phyloP scores from a whole-genome alignment of 2,113 vertebrate genomes.

The Chaetorhynchus papuensis region DNA sequence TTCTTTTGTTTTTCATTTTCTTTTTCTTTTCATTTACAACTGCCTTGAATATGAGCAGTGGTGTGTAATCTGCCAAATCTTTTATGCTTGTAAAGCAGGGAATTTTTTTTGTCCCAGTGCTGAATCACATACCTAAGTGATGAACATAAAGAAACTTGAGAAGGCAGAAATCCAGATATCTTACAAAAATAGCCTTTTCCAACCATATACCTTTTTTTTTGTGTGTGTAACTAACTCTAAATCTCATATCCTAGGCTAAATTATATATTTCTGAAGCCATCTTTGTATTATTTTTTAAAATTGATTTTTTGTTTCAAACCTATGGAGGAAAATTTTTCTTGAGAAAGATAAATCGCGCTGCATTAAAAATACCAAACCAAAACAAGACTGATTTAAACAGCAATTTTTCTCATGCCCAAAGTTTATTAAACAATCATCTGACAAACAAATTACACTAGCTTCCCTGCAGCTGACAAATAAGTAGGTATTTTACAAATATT shows the following conservation, averaged over 20 bases:
- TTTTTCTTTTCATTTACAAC: too few species aligned
- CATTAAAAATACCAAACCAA: neutral
- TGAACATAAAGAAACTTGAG: neutral
- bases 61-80: neutral
- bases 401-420: neutral
- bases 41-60: neutral
- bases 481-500: neutral
- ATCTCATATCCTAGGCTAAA: neutral
- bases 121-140: neutral
- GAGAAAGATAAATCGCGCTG: neutral
- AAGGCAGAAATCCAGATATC: neutral
- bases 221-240: neutral
- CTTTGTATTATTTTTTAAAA: neutral
- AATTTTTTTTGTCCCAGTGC: neutral
- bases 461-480: neutral
- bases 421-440: neutral
- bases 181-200: neutral
- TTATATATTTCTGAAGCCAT: neutral
- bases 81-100: neutral
- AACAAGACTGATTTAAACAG: neutral
- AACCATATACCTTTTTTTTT: too few species aligned
- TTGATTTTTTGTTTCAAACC: neutral
- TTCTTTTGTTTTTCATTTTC: too few species aligned
- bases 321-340: neutral
- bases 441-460: neutral